Conservation (phyloP, 1,140 invertebrate genomes). For the Drosophila nigrodunni region DNA sequence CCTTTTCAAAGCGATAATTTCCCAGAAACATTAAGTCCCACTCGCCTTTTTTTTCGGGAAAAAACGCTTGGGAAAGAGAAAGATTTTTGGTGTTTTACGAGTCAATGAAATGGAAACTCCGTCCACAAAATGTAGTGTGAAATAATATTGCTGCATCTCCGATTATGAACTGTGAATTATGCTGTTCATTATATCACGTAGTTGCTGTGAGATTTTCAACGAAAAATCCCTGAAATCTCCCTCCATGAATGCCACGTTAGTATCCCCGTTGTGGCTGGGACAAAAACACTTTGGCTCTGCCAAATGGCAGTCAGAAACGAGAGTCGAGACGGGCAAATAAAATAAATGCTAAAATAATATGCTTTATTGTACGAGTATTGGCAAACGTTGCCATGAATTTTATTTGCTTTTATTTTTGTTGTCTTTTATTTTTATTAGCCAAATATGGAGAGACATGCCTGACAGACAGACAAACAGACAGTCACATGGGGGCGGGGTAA, state of each 20-base stretch:
- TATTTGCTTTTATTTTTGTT: conserved; percentile 62
- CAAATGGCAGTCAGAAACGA: conserved; percentile 53
- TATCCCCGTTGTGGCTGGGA: conserved; percentile 17
- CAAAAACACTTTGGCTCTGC: conserved; percentile 58
- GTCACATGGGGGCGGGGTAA: background rate
- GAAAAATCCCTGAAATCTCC: too few relatives aligned
- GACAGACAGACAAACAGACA: background rate
- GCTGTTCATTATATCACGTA: conserved; percentile 60
- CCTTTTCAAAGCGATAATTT: conserved; percentile 16
- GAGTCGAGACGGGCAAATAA: conserved; percentile 30
- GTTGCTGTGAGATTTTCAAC: conserved; percentile 45
- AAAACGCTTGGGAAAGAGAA: background rate
- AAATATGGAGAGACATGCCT: conserved; percentile 9
- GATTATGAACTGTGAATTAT: conserved; percentile 40
- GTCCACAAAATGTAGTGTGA: conserved; percentile 5
- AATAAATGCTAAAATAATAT: conserved; percentile 75
- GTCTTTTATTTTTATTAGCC: conserved; percentile 63
- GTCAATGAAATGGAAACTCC: conserved; percentile 16
- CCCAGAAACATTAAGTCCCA: background rate
- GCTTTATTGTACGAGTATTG: conserved; percentile 61
- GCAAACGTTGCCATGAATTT: conserved; percentile 61
- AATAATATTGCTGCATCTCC: conserved; percentile 9
- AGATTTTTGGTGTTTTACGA: background rate
- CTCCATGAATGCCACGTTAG: background rate
- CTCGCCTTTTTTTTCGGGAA: background rate